A percentile compares a stretch with the other conserved stretches of the same genome.
phyloP scores from a whole-genome alignment of 2,797 vertebrate genomes.

The Molossus alvarezi region DNA sequence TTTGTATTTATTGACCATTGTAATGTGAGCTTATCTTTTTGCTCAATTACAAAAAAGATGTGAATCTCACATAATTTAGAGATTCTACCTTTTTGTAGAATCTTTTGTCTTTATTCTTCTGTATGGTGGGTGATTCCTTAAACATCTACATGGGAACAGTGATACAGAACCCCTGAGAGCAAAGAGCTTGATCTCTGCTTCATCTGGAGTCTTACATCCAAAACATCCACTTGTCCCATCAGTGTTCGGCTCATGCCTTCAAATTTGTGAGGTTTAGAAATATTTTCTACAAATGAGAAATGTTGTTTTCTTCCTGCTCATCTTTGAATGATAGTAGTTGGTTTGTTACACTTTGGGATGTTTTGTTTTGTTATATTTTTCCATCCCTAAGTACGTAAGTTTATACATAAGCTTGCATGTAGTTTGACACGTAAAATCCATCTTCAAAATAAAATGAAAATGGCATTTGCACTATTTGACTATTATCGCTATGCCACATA shows the following conservation, averaged over 20 bases:
- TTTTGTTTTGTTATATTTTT: constrained; percentile 7
- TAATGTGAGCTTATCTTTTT: constrained; percentile 25
- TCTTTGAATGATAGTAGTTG: neutral
- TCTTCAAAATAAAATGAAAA: constrained; percentile 65
- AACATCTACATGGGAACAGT: neutral
- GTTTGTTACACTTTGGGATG: neutral
- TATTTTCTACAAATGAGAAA: neutral
- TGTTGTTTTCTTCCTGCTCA: neutral
- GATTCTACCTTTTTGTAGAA: neutral
- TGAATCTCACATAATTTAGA: neutral
- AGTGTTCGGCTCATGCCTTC: neutral
- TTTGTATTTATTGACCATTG: constrained; percentile 13
- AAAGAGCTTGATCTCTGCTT: neutral
- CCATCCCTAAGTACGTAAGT: neutral
- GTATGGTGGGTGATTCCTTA: neutral
- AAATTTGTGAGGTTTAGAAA: constrained; percentile 45
- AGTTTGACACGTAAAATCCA: constrained; percentile 59
- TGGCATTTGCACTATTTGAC: neutral
- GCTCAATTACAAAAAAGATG: neutral
- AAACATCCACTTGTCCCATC: neutral
- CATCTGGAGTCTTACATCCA: neutral
- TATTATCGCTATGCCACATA: constrained; percentile 42
- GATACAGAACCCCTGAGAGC: neutral
- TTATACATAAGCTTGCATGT: neutral
- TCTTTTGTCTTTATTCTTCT: neutral